Base-by-base conservation (phyloP, 2,888 invertebrate species). In the Agonopterix heracliana region DNA sequence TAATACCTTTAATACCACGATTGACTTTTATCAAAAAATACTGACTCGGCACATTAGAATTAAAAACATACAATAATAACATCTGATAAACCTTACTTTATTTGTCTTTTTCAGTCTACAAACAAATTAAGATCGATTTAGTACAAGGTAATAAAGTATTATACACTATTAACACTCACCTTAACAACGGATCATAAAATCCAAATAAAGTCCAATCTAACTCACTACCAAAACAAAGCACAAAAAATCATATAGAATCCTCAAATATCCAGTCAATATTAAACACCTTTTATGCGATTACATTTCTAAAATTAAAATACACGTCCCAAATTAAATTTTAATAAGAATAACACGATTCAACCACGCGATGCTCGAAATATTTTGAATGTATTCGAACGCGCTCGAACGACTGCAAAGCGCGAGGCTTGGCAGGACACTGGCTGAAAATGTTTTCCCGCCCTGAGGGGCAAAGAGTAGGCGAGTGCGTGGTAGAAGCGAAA, bases 401-500 rank as follows among this genome's bases (percentile, higher is more conserved):
- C 57, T 53, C 52, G 53, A 55, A 61, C 78, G 72, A 67, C 78
- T 71, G 64, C 59, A 50, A 63, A 60, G 68, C 73, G 63, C 67
- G 67, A 64, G 60, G 72, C 71, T 71, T 64, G 58, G 65, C 67
- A 69, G 74, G 66, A 71, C 68, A 84, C 84, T 84, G 64, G 61
- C 52, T 66, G 69, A 41, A 41, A 74, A 70, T 58, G 60, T 63
- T 77, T 79, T 79, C 81, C 77, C 78, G 76, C 79, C 80, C 78
- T 76, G 60, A 14, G 60, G 51, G 57, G 54, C 72, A 71, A 57
- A 74, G 77, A 77, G 56, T 67, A 75, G 57, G 54, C 54, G 55
- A 60, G 53, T 56, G 57, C 56, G 42, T 52, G 41, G 48, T 44
- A 68, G 66, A 65, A 54, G 57, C 52, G 64, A 26, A 26, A 26